Evolutionary conservation across 2,797 vertebrate species (phyloP).

Genomic region (Myiothlypis coronata): DNA sequence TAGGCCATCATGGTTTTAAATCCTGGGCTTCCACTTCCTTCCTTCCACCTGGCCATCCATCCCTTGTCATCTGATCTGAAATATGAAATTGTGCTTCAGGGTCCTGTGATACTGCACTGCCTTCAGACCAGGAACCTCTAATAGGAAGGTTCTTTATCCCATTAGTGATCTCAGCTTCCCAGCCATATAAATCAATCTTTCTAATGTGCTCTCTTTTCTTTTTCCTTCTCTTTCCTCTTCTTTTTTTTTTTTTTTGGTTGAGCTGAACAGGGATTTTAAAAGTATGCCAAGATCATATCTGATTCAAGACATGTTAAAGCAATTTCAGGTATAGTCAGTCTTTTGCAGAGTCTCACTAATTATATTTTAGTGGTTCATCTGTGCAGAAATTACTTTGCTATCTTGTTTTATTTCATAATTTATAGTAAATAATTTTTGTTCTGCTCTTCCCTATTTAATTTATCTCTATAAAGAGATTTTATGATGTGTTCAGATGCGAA

Average conservation of each 20-base stretch:
- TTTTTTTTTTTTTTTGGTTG: background rate
- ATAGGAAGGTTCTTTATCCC: background rate
- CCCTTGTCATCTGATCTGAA: background rate
- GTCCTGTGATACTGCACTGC: background rate
- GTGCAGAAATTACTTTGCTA: conserved; percentile 16
- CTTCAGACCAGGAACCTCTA: background rate
- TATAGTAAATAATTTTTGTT: conserved; percentile 53
- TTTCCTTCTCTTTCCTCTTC: background rate
- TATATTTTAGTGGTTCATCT: conserved; percentile 44
- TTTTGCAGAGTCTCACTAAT: conserved; percentile 42
- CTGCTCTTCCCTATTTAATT: conserved; percentile 23
- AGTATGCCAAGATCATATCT: conserved; percentile 16
- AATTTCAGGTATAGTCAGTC: conserved; percentile 38
- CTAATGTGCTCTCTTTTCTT: background rate
- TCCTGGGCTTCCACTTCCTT: background rate
- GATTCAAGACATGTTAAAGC: conserved; percentile 42
- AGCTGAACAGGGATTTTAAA: background rate
- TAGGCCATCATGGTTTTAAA: background rate
- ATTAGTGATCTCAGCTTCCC: background rate
- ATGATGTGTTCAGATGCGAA: conserved; percentile 15
- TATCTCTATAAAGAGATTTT: conserved; percentile 13
- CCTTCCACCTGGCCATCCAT: background rate
- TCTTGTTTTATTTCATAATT: conserved; percentile 49
- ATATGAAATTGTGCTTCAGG: background rate
- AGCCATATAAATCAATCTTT: background rate